These are phyloP conservation scores for Formicarius rufipectus DNA, from an alignment of 2,113 vertebrate species.

Conservation along the genomic window DNA sequence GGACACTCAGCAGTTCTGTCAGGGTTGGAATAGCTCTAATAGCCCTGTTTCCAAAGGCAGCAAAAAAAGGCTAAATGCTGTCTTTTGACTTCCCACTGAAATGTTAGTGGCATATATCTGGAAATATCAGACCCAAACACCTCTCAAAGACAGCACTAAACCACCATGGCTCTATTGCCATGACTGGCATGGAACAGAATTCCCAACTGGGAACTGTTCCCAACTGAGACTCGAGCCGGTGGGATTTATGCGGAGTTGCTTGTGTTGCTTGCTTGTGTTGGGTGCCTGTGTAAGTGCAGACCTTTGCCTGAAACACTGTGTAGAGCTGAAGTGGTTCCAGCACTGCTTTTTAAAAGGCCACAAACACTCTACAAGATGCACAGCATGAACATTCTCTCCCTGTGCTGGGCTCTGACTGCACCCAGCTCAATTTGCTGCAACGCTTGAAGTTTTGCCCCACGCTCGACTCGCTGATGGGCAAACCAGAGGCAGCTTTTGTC, in stretches of 20 bases:
- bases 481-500: not conserved
- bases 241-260: not conserved
- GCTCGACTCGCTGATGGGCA: not conserved
- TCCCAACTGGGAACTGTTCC: fast-evolving
- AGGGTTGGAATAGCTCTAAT: not conserved
- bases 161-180: not conserved
- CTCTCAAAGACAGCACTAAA: not conserved
- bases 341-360: not conserved
- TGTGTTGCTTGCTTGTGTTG: fast-evolving
- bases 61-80: not conserved
- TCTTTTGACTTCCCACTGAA: not conserved
- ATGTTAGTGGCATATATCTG: too few relatives aligned
- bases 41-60: not conserved
- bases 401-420: not conserved
- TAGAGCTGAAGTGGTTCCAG: not conserved
- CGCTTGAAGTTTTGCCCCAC: not conserved
- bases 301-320: not conserved
- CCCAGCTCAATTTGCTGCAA: not conserved
- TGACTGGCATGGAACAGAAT: not conserved
- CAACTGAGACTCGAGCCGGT: not conserved
- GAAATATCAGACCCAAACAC: not conserved
- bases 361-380: not conserved
- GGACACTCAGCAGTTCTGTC: not conserved
- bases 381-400: not conserved
- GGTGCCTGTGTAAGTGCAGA: not conserved